Evolutionary conservation across 2,797 vertebrate species (phyloP), one percentile per base, ranked within the genome.

Genomic region (Phoebastria nigripes): DNA sequence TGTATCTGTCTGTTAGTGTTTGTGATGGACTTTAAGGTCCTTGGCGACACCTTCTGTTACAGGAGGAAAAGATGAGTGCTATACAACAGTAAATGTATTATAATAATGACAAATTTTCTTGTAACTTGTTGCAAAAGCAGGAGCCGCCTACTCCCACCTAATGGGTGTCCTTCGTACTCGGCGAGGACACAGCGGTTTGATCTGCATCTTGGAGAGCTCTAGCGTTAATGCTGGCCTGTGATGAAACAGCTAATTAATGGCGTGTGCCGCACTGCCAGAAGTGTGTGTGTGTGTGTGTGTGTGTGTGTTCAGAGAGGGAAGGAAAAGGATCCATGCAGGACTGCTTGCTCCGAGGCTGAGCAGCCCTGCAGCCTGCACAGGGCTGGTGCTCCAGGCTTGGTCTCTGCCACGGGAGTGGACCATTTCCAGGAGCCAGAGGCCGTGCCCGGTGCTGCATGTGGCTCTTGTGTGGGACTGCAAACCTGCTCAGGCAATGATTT

Each of bases 361-460:
- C 87, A 63, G 54, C 41, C 16, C 51, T 39, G 52, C 51, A 39
- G 63, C 79, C 44, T 2, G 7, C 12, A 5, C 24, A 3, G 51
- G 51, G 39, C 70, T 47, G 70, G 15, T 47, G 70, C n/a, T 74
- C 31, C 4, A 2, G 42, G 42, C 42, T 41, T 8, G 3, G 4
- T 12, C 59, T 24, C 41, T 37, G 44, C 65, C 54, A 14, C 3
- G 4, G 8, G 56, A 42, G 31, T 5, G 5, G 41, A 31, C 11
- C 9, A 1, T 13, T 37, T 19, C 56, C 49, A 39, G 41, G n/a
- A 54, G 58, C 59, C 8, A 5, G 49, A 41, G 44, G 35, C 42
- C 3, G 0, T 52, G 35, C 44, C 44, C 3, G 3, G 35, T 15
- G 56, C 28, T 37, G 41, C 8, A 2, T 19, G 25, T 2, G 4